These are phyloP conservation scores for Boleophthalmus pectinirostris DNA, from an alignment of 2,113 vertebrate genomes.

Conservation along the genomic window DNA sequence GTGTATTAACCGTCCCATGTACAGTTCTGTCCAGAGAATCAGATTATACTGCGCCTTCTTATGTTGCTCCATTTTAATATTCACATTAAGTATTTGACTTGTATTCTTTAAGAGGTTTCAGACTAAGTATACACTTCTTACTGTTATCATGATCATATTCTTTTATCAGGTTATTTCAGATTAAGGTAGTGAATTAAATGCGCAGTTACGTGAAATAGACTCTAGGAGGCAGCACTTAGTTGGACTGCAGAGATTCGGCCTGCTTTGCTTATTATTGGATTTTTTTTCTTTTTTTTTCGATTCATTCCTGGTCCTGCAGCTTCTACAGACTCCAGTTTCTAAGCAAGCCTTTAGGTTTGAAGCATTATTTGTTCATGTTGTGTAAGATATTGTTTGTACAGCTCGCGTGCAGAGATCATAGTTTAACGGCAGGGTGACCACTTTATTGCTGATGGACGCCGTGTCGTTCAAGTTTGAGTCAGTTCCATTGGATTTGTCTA, in stretches of 20 bases:
- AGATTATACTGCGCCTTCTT: conserved; percentile 18
- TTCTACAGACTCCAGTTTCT: conserved; percentile 6
- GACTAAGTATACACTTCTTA: conserved; percentile 34
- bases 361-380: conserved; percentile 22
- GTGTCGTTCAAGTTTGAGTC: conserved; percentile 13
- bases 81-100: conserved; percentile 53
- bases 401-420: conserved; percentile 12
- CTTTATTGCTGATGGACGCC: conserved; percentile 36
- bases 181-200: conserved; percentile 36
- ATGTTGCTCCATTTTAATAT: conserved; percentile 35
- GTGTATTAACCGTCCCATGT: conserved; percentile 49
- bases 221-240: conserved; percentile 67
- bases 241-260: conserved; percentile 19
- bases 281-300: conserved; percentile 6
- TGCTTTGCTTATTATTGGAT: conserved; percentile 24
- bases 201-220: conserved; percentile 54
- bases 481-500: conserved; percentile 45
- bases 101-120: conserved; percentile 50
- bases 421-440: conserved; percentile 15
- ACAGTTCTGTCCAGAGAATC: conserved; percentile 25
- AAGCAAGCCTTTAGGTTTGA: conserved; percentile 20
- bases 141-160: conserved; percentile 30
- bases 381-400: conserved; percentile 24
- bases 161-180: conserved; percentile 39
- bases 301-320: conserved; percentile 28